phyloP scores from a whole-genome alignment of 2,113 vertebrate species.

The Daboia siamensis region DNA sequence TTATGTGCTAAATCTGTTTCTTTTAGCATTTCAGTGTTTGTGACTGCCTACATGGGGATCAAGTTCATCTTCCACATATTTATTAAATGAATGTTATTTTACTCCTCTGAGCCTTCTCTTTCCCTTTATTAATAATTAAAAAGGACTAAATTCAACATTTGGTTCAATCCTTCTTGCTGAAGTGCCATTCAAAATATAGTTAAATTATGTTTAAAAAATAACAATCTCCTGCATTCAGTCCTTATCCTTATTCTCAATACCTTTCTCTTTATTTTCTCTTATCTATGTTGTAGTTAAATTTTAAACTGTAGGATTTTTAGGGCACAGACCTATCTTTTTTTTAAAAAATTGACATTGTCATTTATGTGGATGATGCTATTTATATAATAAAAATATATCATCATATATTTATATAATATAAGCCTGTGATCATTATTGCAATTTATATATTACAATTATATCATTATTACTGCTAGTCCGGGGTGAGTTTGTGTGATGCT shows the following conservation, averaged over 20 bases:
- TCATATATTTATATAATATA: background rate
- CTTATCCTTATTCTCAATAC: background rate
- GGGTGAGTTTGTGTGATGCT: too few relatives aligned
- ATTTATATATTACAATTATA: background rate
- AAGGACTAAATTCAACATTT: background rate
- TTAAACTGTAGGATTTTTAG: background rate
- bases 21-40: background rate
- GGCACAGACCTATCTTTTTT: background rate
- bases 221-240: background rate
- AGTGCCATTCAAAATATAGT: background rate
- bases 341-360: background rate
- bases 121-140: background rate
- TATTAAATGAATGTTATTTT: background rate
- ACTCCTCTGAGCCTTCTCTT: background rate
- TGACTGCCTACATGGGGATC: background rate
- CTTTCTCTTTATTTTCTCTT: background rate
- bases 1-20: background rate
- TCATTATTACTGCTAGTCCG: background rate
- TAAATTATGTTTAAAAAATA: background rate
- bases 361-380: background rate
- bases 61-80: background rate
- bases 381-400: background rate
- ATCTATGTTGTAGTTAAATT: background rate
- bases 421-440: background rate
- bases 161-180: background rate